Evolutionary conservation across 2,113 vertebrate species (phyloP).

Genomic region (Leucopsar rothschildi): DNA sequence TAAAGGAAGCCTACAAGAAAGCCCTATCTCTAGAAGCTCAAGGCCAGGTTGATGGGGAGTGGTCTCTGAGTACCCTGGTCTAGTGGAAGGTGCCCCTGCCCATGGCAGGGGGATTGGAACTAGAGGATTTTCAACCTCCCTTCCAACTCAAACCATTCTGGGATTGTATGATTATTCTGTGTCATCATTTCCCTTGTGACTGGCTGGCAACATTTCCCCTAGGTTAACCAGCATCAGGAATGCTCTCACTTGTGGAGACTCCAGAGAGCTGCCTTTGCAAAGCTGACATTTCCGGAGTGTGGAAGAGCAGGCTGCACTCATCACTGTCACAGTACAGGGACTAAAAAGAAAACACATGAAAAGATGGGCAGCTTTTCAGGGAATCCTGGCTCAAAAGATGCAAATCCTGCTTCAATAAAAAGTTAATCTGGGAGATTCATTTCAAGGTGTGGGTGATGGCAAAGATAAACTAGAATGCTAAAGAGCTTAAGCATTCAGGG

Average conservation of each 20-base stretch:
- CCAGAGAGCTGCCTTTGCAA: neutral
- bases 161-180: neutral
- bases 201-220: neutral
- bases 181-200: neutral
- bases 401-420: neutral
- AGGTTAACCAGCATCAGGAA: neutral
- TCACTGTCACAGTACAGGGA: neutral
- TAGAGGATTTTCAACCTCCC: neutral
- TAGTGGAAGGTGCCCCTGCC: neutral
- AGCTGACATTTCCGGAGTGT: neutral
- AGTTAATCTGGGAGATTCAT: neutral
- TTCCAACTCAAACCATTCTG: neutral
- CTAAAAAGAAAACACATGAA: neutral
- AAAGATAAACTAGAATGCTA: neutral
- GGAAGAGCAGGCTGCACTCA: neutral
- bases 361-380: neutral
- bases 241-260: neutral
- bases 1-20: neutral
- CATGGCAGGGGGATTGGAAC: accelerated
- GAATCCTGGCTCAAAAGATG: neutral
- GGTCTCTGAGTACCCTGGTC: too few species aligned
- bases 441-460: neutral
- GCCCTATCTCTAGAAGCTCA: neutral
- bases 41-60: neutral
- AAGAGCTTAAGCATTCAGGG: neutral